Percentiles rank a stretch among this genome's conserved stretches.
Evolutionary conservation across 2,797 vertebrate species (phyloP).

Genomic region (Cygnus olor): DNA sequence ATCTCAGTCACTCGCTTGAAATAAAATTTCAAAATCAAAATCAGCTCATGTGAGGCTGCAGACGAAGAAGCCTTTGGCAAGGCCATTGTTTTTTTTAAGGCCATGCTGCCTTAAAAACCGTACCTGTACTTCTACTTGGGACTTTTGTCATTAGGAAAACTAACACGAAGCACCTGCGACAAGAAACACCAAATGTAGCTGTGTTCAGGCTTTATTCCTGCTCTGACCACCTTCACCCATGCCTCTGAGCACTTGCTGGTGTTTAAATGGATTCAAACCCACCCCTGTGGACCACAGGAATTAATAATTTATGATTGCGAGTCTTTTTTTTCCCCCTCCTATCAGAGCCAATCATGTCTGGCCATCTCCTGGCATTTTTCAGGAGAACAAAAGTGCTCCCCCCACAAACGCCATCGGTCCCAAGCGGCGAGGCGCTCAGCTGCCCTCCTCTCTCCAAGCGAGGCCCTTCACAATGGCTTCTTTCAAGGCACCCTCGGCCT

Average conservation of each 20-base stretch:
- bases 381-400: slow-evolving; percentile 55
- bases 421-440: neutral
- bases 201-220: neutral
- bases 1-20: neutral
- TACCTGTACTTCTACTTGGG: neutral
- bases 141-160: neutral
- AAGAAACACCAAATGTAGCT: neutral
- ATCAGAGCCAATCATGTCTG: neutral
- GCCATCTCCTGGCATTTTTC: slow-evolving; percentile 7
- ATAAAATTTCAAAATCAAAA: neutral
- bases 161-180: neutral
- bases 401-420: slow-evolving; percentile 32
- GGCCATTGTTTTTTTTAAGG: neutral
- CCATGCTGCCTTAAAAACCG: neutral
- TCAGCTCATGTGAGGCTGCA: accelerated
- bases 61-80: neutral
- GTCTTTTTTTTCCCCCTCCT: neutral
- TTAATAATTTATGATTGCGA: neutral
- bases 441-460: slow-evolving; percentile 16
- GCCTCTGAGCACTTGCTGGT: neutral
- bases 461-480: slow-evolving; percentile 49
- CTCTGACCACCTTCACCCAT: neutral
- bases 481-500: slow-evolving; percentile 51
- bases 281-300: neutral
- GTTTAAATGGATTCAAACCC: neutral